Conservation (phyloP, 1,140 invertebrate genomes). For the Chrysopa pallens region DNA sequence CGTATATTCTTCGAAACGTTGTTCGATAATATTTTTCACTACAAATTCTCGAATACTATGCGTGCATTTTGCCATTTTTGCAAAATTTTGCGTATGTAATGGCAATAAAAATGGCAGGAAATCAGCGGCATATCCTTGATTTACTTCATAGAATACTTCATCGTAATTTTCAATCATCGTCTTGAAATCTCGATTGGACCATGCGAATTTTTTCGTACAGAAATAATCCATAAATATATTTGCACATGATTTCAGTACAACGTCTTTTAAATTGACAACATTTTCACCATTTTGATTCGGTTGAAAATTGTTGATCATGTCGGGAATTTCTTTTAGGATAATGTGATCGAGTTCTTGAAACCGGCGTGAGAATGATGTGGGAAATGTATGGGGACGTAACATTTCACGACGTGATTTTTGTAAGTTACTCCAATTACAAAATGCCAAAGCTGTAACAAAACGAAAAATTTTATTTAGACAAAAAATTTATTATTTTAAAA, state of each 20-base stretch:
- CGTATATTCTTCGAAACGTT: conserved; percentile 31
- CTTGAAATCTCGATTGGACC: conserved; percentile 38
- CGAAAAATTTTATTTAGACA: no score
- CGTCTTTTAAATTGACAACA: conserved; percentile 32
- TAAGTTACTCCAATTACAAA: conserved; percentile 67
- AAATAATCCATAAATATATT: conserved; percentile 74
- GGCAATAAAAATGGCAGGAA: conserved; percentile 66
- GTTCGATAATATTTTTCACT: conserved; percentile 42
- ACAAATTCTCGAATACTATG: conserved; percentile 53
- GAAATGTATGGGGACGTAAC: conserved; percentile 52
- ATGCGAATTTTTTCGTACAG: conserved; percentile 50
- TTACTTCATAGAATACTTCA: conserved; percentile 75
- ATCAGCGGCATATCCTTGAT: conserved; percentile 71
- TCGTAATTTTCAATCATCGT: conserved; percentile 52
- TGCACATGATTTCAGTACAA: conserved; percentile 44
- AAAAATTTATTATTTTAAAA: no score
- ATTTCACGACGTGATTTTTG: conserved; percentile 63
- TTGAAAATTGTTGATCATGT: conserved; percentile 4
- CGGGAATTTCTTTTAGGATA: conserved; percentile 28
- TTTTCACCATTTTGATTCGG: conserved; percentile 12
- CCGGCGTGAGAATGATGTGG: conserved; percentile 45
- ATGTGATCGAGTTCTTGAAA: conserved; percentile 41
- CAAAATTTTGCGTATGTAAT: conserved; percentile 44
- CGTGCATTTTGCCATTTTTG: conserved; percentile 42
- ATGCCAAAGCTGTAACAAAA: conserved; percentile 53